Evolutionary conservation across 2,888 invertebrate species (phyloP).

Genomic region (Operophtera brumata): DNA sequence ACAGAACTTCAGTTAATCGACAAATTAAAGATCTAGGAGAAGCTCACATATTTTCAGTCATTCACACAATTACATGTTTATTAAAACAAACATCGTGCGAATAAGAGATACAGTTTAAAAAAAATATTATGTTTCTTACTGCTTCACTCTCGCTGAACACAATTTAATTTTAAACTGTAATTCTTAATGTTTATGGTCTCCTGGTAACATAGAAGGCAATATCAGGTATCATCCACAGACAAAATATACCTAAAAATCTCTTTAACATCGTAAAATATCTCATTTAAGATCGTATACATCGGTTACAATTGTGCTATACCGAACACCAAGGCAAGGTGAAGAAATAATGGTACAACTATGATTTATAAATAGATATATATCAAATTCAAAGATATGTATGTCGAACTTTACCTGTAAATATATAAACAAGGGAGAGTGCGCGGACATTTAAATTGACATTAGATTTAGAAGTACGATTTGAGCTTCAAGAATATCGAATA

Average conservation of each 20-base stretch:
- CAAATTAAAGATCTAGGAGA: conserved; percentile 41
- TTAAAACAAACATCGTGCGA: conserved; percentile 47
- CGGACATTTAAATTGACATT: conserved; percentile 71
- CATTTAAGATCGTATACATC: conserved; percentile 78
- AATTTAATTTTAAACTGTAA: conserved; percentile 34
- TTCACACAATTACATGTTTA: conserved; percentile 54
- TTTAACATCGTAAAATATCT: conserved; percentile 78
- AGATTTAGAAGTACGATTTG: conserved; percentile 64
- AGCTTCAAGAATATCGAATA: conserved; percentile 54
- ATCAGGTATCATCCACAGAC: conserved; percentile 67
- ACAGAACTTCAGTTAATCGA: conserved; percentile 49
- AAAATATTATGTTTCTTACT: conserved; percentile 18
- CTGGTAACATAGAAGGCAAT: conserved; percentile 72
- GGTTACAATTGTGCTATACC: conserved; percentile 78
- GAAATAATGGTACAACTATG: conserved; percentile 63
- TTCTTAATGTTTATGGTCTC: conserved; percentile 60
- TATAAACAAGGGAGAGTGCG: conserved; percentile 53
- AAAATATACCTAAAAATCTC: conserved; percentile 78
- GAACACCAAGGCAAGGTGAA: conserved; percentile 79
- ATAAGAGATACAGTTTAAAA: conserved; percentile 49
- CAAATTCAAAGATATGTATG: conserved; percentile 77
- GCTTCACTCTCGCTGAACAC: conserved; percentile 29
- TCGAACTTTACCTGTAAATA: conserved; percentile 63
- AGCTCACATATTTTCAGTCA: conserved; percentile 66
- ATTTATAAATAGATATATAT: conserved; percentile 61